Evolutionary conservation across 2,797 vertebrate genomes (phyloP), one percentile per base, ranked within the genome.

Genomic region (Falco berigora): DNA sequence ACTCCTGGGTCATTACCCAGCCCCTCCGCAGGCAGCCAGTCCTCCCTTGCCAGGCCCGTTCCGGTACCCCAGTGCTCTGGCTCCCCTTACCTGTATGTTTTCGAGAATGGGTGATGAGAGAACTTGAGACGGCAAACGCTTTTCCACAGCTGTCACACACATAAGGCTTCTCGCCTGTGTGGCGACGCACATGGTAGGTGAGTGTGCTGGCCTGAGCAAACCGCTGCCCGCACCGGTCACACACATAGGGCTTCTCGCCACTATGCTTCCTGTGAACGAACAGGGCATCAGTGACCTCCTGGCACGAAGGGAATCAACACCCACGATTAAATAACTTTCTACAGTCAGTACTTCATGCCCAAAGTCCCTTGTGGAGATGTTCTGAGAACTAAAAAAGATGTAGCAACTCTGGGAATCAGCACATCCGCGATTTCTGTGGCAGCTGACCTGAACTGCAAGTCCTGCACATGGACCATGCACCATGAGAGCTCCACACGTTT

Each of bases 91-190:
- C 99, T 75, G 99, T 99, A 92, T 99, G 99, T 77, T 99, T 99
- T 15, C 99, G 98, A 64, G 99, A 98, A 80, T 99, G 99, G 17
- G 99, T 99, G 95, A 99, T 99, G 94, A 99, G 99, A 2, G 99
- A 99, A 87, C 99, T 99, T 21, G 99, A 99, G 56, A 99, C 99
- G 0, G 99, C 99, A 94, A 99, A 99, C 14, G 99, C 98, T 98
- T 99, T 99, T 28, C 99, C 99, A 17, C 99, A 99, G 16, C 99
- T 99, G 82, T 99, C 99, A 4, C 99, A 99, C 58, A 99, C 98
- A 21, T 99, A 99, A 3, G 99, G 99, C 66, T 99, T 99, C 98
- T 99, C 99, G 4, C 99, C 99, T 0, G 99, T 99, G 98, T 99
- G 99, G 4, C 99, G 98, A 0, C 99, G 98, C 92, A 99, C 99